Conservation (phyloP, 2,888 invertebrate species). For the Chrysolina oricalcia region DNA sequence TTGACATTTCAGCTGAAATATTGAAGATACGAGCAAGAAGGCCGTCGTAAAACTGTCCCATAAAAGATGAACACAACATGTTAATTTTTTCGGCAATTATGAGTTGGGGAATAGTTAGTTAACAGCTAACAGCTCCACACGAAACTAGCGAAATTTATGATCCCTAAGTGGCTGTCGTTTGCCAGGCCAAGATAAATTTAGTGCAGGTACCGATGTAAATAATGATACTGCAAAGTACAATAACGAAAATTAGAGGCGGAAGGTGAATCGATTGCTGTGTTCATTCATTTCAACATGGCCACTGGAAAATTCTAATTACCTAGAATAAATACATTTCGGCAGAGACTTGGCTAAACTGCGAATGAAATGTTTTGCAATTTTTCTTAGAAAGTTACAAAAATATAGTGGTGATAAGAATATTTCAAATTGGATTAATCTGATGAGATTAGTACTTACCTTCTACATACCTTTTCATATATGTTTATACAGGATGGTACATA, state of each 20-base stretch:
- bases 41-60: slow-evolving; percentile 44
- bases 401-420: too few relatives aligned
- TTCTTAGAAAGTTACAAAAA: too few relatives aligned
- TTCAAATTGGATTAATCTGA: too few relatives aligned
- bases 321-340: too few relatives aligned
- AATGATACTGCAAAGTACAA: slow-evolving; percentile 5
- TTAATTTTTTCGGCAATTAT: slow-evolving; percentile 55
- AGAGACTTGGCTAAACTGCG: too few relatives aligned
- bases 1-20: slow-evolving; percentile 37
- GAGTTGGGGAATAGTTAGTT: slow-evolving; percentile 55
- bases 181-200: slow-evolving; percentile 4
- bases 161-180: slow-evolving; percentile 39
- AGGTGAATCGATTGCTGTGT: not conserved
- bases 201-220: not conserved
- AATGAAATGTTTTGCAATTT: too few relatives aligned
- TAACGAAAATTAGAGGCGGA: not conserved
- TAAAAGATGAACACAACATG: slow-evolving; percentile 39
- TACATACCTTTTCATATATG: too few relatives aligned
- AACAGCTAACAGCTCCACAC: slow-evolving; percentile 51
- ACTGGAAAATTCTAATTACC: too few relatives aligned
- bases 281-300: not conserved
- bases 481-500: too few relatives aligned
- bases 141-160: slow-evolving; percentile 50
- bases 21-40: slow-evolving; percentile 47
- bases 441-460: too few relatives aligned